These are phyloP conservation scores for Globodera ellingtonae DNA, from an alignment of 1,140 invertebrate species.

Conservation along the genomic window DNA sequence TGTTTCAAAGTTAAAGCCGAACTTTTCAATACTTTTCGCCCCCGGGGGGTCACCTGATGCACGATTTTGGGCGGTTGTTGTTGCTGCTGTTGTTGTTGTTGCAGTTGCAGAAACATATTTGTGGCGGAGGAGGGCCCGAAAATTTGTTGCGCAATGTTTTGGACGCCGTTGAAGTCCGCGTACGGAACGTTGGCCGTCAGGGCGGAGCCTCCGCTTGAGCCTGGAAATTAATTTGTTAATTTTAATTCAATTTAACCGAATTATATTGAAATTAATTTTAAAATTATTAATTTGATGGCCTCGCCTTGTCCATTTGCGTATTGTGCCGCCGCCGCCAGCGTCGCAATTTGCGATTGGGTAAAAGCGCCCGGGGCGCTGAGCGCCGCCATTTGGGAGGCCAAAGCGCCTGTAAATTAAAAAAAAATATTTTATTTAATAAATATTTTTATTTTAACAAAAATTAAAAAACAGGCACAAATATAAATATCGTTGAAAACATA, in stretches of 20 bases:
- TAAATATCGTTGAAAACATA: too few relatives aligned
- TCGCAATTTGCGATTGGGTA: constrained; percentile 7
- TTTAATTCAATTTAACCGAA: too few relatives aligned
- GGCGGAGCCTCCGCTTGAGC: neutral
- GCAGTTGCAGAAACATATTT: constrained; percentile 21
- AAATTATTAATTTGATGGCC: neutral
- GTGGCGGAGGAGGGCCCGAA: constrained; percentile 10
- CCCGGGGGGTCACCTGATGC: constrained; percentile 23
- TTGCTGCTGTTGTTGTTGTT: constrained; percentile 29
- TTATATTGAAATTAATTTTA: neutral
- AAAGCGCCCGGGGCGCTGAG: neutral
- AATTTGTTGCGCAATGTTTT: constrained; percentile 49
- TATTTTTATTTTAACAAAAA: too few relatives aligned
- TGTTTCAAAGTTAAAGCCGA: too few relatives aligned
- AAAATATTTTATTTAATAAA: too few relatives aligned
- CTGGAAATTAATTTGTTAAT: too few relatives aligned
- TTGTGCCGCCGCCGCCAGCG: constrained; percentile 16
- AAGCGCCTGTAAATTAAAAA: neutral
- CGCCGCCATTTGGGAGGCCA: constrained; percentile 17
- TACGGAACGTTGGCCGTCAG: constrained; percentile 1
- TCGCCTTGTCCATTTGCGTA: constrained; percentile 3
- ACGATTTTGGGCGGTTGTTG: constrained; percentile 37
- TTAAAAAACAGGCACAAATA: too few relatives aligned
- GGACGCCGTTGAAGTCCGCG: constrained; percentile 53
- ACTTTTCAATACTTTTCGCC: neutral